Conservation (phyloP, 2,113 vertebrate species). For the human region GRCh38 chr21:15189501-15190000, state of each 20-base stretch:
- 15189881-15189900: neutral
- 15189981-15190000: neutral
- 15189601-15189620: conserved; percentile 7
- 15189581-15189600: conserved; percentile 37
- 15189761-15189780: neutral
- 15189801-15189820: neutral
- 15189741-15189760: neutral
- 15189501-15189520: neutral
- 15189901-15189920: neutral
- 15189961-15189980: neutral
- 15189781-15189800: neutral
- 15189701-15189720: neutral
- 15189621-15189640: neutral
- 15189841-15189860: neutral
- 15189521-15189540: neutral
- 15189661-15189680: conserved; percentile 6
- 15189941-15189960: neutral
- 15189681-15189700: conserved; percentile 22
- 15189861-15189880: neutral
- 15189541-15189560: conserved; percentile 16
- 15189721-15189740: conserved; percentile 10
- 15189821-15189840: neutral
- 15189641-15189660: conserved; percentile 40
- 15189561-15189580: conserved; percentile 62
- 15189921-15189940: neutral